These are phyloP conservation scores for Lycia hirtaria DNA, from an alignment of 2,888 invertebrate species.

Conservation along the genomic window DNA sequence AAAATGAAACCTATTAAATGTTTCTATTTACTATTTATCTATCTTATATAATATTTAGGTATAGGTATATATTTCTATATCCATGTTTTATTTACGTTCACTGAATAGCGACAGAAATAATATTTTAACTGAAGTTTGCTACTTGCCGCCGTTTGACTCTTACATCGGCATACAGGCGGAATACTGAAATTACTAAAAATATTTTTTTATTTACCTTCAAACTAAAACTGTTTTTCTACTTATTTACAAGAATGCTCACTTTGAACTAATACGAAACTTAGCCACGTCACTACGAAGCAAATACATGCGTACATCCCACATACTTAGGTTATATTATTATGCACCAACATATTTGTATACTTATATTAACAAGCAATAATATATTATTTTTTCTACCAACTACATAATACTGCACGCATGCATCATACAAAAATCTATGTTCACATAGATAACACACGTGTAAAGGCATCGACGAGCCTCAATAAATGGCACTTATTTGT, in stretches of 20 bases:
- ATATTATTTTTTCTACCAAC: slow-evolving; percentile 53
- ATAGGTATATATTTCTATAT: no score
- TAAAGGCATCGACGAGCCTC: slow-evolving; percentile 44
- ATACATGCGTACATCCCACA: slow-evolving; percentile 37
- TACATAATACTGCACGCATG: slow-evolving; percentile 79
- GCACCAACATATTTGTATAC: slow-evolving; percentile 38
- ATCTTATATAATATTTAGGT: no score
- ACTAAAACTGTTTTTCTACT: not conserved
- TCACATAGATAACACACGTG: slow-evolving; percentile 69
- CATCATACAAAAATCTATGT: slow-evolving; percentile 68
- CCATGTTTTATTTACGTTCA: no score
- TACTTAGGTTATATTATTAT: slow-evolving; percentile 28
- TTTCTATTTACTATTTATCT: no score
- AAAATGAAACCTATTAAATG: no score
- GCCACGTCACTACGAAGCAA: slow-evolving; percentile 29
- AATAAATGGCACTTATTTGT: slow-evolving; percentile 55
- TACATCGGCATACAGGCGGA: not conserved
- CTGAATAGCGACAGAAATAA: not conserved
- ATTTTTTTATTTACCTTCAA: not conserved
- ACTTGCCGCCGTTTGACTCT: not conserved
- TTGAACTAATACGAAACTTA: slow-evolving; percentile 11
- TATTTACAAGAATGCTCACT: slow-evolving; percentile 19
- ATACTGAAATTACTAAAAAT: not conserved
- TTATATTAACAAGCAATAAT: slow-evolving; percentile 53
- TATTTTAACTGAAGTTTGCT: not conserved